Conservation (phyloP, 1,140 invertebrate species). For the Ladona fulva region DNA sequence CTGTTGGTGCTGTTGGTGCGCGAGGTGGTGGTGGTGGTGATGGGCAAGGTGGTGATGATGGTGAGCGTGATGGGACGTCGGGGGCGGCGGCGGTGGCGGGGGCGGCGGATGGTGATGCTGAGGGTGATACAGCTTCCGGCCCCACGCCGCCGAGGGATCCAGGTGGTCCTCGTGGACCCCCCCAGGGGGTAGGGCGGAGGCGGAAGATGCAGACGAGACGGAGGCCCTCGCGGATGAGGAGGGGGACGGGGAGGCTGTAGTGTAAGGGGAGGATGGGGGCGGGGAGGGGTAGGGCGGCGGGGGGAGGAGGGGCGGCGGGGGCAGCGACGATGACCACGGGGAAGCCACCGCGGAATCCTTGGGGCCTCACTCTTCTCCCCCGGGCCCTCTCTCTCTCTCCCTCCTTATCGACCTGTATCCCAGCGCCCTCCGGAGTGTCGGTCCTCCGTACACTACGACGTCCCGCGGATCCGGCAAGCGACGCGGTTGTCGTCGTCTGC, state of each 20-base stretch:
- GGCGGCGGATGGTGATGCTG: conserved; percentile 37
- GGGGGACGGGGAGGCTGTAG: background rate
- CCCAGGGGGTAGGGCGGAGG: background rate
- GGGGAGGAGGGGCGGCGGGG: conserved; percentile 1
- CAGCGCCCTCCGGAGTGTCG: no score
- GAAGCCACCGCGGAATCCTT: background rate
- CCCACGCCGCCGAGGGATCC: conserved; percentile 45
- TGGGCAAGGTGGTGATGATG: background rate
- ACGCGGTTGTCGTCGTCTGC: no score
- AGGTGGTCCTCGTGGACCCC: background rate
- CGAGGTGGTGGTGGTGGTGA: conserved; percentile 1
- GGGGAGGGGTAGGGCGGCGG: conserved; percentile 1
- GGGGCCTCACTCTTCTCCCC: background rate
- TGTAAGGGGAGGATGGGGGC: background rate
- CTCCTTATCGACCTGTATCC: background rate
- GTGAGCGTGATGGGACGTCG: background rate
- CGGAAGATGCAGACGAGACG: background rate
- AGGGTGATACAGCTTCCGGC: conserved; percentile 60
- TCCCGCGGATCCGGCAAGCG: no score
- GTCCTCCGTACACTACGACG: no score
- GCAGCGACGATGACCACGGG: background rate
- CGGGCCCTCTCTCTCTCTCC: background rate
- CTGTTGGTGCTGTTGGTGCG: conserved; percentile 22
- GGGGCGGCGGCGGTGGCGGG: conserved; percentile 25
- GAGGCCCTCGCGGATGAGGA: background rate